Conservation (phyloP, 2,113 vertebrate genomes). For the Misgurnus mizolepis region DNA sequence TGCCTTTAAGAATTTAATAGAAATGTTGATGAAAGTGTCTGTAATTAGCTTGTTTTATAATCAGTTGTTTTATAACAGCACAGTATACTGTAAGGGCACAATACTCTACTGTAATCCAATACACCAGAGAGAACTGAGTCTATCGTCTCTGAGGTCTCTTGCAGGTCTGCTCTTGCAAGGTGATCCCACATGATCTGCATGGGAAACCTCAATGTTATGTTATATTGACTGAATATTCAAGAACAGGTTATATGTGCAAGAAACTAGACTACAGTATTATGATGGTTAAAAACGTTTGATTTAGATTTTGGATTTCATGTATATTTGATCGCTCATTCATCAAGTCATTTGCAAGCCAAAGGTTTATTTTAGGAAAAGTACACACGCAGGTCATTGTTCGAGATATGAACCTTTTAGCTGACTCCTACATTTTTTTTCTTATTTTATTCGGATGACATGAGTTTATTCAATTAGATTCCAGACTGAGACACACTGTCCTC, state of each 20-base stretch:
- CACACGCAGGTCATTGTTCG: neutral
- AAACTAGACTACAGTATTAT: no score
- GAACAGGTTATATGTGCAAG: neutral
- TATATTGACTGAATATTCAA: neutral
- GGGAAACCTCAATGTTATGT: neutral
- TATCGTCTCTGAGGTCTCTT: neutral
- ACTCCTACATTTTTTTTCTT: no score
- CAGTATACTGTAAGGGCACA: no score
- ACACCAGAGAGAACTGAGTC: neutral
- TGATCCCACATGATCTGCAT: neutral
- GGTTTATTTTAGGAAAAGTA: neutral
- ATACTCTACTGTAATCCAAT: neutral
- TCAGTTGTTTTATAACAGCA: neutral
- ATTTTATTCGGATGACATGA: neutral
- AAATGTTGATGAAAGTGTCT: neutral
- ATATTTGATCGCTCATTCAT: neutral
- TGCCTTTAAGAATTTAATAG: neutral
- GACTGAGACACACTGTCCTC: constrained; percentile 2
- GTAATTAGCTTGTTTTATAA: neutral
- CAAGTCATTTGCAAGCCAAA: neutral
- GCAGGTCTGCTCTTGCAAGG: neutral
- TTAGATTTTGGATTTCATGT: neutral
- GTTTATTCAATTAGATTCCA: constrained; percentile 34
- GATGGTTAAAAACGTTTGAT: neutral
- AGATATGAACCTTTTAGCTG: neutral